Conservation (phyloP, 1,140 invertebrate genomes). For the Heliconius eleuchia region DNA sequence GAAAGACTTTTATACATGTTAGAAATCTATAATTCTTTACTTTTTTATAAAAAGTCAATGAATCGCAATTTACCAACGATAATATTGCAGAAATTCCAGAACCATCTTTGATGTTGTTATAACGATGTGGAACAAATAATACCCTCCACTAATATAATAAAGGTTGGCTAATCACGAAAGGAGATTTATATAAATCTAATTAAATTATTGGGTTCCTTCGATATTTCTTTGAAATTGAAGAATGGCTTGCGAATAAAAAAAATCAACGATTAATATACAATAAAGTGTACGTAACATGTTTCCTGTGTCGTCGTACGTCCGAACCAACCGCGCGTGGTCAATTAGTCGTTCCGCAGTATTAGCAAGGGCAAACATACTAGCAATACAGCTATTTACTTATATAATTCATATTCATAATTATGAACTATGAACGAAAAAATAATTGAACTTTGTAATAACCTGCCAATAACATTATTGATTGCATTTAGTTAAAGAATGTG, state of each 20-base stretch:
- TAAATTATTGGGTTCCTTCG: background rate
- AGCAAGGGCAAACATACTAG: constrained; percentile 33
- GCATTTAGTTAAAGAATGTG: background rate
- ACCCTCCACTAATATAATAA: constrained; percentile 1
- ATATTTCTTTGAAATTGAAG: constrained; percentile 1
- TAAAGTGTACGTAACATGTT: constrained; percentile 36
- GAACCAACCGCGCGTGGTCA: constrained; percentile 37
- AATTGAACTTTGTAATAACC: background rate
- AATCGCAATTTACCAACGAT: constrained; percentile 8
- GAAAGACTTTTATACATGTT: background rate
- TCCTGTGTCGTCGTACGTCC: constrained; percentile 52
- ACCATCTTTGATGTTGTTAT: background rate
- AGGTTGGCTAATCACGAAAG: background rate
- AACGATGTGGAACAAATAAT: constrained; percentile 4
- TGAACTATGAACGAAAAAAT: too few relatives aligned
- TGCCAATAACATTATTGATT: background rate
- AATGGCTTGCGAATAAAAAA: background rate
- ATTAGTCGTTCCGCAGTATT: constrained; percentile 48
- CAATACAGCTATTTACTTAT: background rate
- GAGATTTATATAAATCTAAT: background rate
- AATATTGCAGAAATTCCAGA: constrained; percentile 23
- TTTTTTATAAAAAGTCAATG: background rate
- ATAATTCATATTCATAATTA: background rate
- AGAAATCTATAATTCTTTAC: background rate
- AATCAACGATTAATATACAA: constrained; percentile 9